Conservation (phyloP, 2,888 invertebrate genomes). For the Drosophila prolongata region DNA sequence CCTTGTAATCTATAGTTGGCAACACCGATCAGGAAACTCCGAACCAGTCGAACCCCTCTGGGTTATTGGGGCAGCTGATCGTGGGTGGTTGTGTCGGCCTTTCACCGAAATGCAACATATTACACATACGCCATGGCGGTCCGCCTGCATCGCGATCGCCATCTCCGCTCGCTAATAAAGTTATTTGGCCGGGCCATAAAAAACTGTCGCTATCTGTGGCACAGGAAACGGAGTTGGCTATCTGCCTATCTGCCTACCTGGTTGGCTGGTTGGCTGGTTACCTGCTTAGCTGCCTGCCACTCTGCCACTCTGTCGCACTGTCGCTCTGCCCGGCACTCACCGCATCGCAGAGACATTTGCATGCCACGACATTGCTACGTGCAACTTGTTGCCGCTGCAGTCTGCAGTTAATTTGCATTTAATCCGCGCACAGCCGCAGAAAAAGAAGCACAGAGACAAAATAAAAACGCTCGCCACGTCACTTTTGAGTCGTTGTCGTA, state of each 20-base stretch:
- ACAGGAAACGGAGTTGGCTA: slow-evolving; percentile 61
- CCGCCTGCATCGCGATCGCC: slow-evolving; percentile 40
- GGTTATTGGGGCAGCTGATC: slow-evolving; percentile 71
- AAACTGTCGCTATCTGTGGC: slow-evolving; percentile 71
- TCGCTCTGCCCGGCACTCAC: slow-evolving; percentile 46
- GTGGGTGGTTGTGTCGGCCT: slow-evolving; percentile 70
- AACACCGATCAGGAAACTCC: slow-evolving; percentile 40
- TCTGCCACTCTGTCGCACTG: slow-evolving; percentile 20
- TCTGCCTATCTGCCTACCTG: slow-evolving; percentile 24
- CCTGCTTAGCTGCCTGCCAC: slow-evolving; percentile 34
- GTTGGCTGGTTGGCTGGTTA: slow-evolving; percentile 21
- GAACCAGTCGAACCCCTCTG: slow-evolving; percentile 47
- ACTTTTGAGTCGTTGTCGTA: slow-evolving; percentile 46
- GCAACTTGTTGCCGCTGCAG: slow-evolving; percentile 71
- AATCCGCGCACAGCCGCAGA: slow-evolving; percentile 56
- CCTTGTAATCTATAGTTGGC: not conserved
- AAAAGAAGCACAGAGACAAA: slow-evolving; percentile 39
- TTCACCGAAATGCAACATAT: slow-evolving; percentile 58
- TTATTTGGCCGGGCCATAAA: slow-evolving; percentile 68
- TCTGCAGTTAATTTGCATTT: slow-evolving; percentile 77
- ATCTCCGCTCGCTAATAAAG: slow-evolving; percentile 65
- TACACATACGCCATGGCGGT: slow-evolving; percentile 49
- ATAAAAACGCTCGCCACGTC: slow-evolving; percentile 51
- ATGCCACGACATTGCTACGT: slow-evolving; percentile 60
- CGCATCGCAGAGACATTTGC: slow-evolving; percentile 52